Conservation (phyloP, 1,140 invertebrate species). For the Brachionus calyciflorus region DNA sequence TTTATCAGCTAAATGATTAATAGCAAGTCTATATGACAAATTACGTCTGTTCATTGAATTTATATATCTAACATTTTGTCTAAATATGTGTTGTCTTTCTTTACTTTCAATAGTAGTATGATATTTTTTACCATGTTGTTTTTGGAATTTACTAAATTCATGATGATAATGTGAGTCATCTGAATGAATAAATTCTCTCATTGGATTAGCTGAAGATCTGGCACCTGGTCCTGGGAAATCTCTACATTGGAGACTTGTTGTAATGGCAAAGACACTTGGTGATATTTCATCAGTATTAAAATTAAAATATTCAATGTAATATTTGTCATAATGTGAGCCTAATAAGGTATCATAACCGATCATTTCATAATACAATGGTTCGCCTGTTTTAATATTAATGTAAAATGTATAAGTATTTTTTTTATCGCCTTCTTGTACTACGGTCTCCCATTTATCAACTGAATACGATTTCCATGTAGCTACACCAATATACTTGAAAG, state of each 20-base stretch:
- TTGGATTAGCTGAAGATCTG: slow-evolving; percentile 71
- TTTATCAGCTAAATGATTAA: slow-evolving; percentile 85
- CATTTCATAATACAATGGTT: slow-evolving; percentile 83
- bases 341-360: slow-evolving; percentile 82
- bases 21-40: slow-evolving; percentile 70
- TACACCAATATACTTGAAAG: slow-evolving; percentile 47
- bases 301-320: slow-evolving; percentile 78
- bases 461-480: slow-evolving; percentile 48
- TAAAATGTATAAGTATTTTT: slow-evolving; percentile 77
- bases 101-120: slow-evolving; percentile 67
- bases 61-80: slow-evolving; percentile 80
- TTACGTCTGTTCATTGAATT: slow-evolving; percentile 78
- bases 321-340: slow-evolving; percentile 93
- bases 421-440: slow-evolving; percentile 70
- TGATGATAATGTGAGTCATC: slow-evolving; percentile 71
- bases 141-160: slow-evolving; percentile 75
- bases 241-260: slow-evolving; percentile 70
- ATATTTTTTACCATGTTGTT: slow-evolving; percentile 72
- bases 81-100: slow-evolving; percentile 74
- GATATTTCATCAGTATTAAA: slow-evolving; percentile 64
- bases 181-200: slow-evolving; percentile 76
- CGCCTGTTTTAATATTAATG: slow-evolving; percentile 51
- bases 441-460: slow-evolving; percentile 72
- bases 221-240: slow-evolving; percentile 82
- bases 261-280: slow-evolving; percentile 11